phyloP scores from a whole-genome alignment of 2,797 vertebrate species.

The Thaleichthys pacificus region DNA sequence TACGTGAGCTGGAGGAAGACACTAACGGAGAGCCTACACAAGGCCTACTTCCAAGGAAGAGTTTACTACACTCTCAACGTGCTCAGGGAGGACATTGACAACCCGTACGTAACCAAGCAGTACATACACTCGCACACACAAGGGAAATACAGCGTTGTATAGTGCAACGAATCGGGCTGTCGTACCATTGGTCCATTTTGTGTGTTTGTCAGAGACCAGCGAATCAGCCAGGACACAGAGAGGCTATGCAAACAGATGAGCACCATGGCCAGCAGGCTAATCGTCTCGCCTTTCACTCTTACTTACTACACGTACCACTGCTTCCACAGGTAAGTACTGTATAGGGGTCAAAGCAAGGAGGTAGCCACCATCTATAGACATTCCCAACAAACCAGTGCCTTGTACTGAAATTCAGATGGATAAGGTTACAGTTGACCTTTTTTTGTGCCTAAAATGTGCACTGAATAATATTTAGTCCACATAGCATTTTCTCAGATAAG shows the following conservation, averaged over 20 bases:
- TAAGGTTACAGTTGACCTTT: not conserved
- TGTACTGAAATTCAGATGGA: no score
- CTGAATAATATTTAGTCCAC: not conserved
- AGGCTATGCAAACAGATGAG: conserved; percentile 92
- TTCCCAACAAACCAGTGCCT: no score
- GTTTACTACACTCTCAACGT: conserved; percentile 93
- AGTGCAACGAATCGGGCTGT: no score
- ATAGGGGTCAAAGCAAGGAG: not conserved
- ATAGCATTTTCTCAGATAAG: no score
- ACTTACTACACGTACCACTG: conserved; percentile 94
- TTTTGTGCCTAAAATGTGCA: not conserved
- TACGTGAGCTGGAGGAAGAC: conserved; percentile 90
- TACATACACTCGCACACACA: not conserved
- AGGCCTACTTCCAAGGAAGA: conserved; percentile 85
- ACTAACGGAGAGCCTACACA: conserved; percentile 90
- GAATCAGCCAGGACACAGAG: conserved; percentile 96
- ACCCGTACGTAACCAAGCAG: conserved; percentile 81
- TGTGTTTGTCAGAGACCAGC: conserved; percentile 83
- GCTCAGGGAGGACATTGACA: conserved; percentile 87
- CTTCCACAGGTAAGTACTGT: conserved; percentile 79
- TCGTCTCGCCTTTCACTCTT: conserved; percentile 90
- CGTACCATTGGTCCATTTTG: not conserved
- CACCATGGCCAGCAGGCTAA: conserved; percentile 86
- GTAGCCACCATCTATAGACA: not conserved
- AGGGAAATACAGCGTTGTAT: no score